Evolutionary conservation across 2,888 invertebrate genomes (phyloP).

Genomic region (Neelides folsomi): DNA sequence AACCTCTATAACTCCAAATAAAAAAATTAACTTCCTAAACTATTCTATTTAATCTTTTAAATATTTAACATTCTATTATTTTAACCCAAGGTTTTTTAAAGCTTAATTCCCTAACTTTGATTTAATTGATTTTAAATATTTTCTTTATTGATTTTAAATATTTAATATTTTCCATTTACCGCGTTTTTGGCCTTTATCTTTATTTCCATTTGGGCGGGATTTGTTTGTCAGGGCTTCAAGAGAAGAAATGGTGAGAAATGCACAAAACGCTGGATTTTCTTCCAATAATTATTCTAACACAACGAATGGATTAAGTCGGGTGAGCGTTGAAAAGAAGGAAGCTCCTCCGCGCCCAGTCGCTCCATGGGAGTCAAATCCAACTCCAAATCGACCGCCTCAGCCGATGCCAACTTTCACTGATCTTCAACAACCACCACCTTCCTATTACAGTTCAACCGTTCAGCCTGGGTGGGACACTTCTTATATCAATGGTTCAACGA

Average conservation of each 20-base stretch:
- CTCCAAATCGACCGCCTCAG: background rate
- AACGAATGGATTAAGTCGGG: slow-evolving; percentile 6
- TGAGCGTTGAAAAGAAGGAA: slow-evolving; percentile 8
- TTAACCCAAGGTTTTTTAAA: too few species aligned
- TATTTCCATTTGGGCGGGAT: slow-evolving; percentile 11
- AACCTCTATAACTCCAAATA: too few species aligned
- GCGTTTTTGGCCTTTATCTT: slow-evolving; percentile 9
- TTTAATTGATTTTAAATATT: too few species aligned
- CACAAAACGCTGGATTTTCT: slow-evolving; percentile 12
- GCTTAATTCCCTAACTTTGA: too few species aligned
- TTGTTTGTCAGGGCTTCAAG: slow-evolving; percentile 26
- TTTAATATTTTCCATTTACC: slow-evolving; percentile 2
- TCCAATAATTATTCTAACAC: background rate
- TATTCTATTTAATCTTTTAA: too few species aligned
- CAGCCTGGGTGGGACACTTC: slow-evolving; percentile 21
- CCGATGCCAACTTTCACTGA: too few species aligned
- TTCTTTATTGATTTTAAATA: too few species aligned
- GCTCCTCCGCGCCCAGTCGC: slow-evolving; percentile 4
- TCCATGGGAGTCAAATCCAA: slow-evolving; percentile 5
- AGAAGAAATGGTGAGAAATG: slow-evolving; percentile 32
- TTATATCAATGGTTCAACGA: slow-evolving; percentile 15
- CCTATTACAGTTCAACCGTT: slow-evolving; percentile 8
- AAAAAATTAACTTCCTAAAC: too few species aligned
- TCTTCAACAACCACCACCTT: too few species aligned
- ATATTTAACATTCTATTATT: too few species aligned